Base-by-base conservation (phyloP, 2,888 invertebrate species). In the Prenolepis imparis region DNA sequence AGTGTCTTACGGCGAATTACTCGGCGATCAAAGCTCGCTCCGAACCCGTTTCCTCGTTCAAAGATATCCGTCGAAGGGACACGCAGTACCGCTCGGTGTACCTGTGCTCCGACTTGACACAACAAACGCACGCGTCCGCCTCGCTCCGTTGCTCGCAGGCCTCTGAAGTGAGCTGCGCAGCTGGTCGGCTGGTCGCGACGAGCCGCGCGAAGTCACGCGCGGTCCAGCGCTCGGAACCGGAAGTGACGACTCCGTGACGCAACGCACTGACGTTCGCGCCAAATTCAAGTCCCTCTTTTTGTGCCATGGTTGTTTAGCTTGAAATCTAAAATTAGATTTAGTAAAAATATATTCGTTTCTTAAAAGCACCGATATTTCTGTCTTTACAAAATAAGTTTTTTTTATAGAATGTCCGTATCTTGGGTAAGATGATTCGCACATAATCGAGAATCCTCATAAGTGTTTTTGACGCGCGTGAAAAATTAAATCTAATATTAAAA, bases 121-220 rank as follows among this genome's bases (percentile, higher is more conserved):
- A n/a, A 32, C 21, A 24, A 59, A 78, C 21, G n/a, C 18, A 15
- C 41, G 21, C 67, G 6, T 41, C 55, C 32, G 6, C 15, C 41
- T 15, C 32, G 70, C 70, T 8, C 12, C n/a, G 8, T 32, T 6
- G 78, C 41, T 70, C 57, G 68, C 44, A 44, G n/a, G 59, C 21
- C 15, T 78, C 70, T 78, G 57, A 77, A 77, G 77, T 77, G 67
- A 77, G 67, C 21, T 9, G 55, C 77, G 55, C 77, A 77, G 77
- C 68, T 57, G 68, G n/a, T 21, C 28, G 55, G 77, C 68, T 57
- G 68, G n/a, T 15, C 28, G 55, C n/a, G 21, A 67, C 32, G 15
- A 57, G 9, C 2, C 28, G 55, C 67, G 24, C 66, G 55, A 32
- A 21, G 48, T 41, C 66, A 55, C 66, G 55, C 66, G 52, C 55